Conservation (phyloP, 2,888 invertebrate genomes). For the Encarsia formosa region DNA sequence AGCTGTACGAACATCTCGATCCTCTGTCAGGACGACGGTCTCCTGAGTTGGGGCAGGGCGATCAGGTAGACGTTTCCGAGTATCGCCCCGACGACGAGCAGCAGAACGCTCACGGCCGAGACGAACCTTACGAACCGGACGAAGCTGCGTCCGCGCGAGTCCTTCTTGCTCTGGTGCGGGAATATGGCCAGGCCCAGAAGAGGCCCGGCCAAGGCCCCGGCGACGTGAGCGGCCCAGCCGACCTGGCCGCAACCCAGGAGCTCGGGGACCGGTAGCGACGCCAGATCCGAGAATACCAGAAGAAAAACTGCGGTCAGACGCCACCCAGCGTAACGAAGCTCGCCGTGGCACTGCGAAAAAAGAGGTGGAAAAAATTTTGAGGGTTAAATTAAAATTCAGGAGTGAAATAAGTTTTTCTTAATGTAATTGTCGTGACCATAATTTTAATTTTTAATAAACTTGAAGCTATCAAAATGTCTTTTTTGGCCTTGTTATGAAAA, state of each 20-base stretch:
- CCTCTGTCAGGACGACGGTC: constrained; percentile 48
- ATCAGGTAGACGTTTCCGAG: constrained; percentile 48
- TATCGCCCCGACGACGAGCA: constrained; percentile 44
- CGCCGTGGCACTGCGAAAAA: constrained; percentile 49
- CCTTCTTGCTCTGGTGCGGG: constrained; percentile 48
- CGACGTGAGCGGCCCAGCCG: constrained; percentile 69
- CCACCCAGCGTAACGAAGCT: constrained; percentile 48
- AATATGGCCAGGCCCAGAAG: constrained; percentile 61
- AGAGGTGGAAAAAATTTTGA: too few species aligned
- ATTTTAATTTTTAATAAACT: too few species aligned
- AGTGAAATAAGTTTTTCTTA: too few species aligned
- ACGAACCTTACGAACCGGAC: constrained; percentile 46
- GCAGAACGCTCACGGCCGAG: constrained; percentile 45
- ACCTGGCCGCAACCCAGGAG: constrained; percentile 50
- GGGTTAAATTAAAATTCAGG: too few species aligned
- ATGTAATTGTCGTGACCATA: too few species aligned
- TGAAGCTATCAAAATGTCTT: too few species aligned
- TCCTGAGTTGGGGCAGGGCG: constrained; percentile 44
- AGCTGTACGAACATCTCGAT: constrained; percentile 46
- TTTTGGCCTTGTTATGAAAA: too few species aligned
- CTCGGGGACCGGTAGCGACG: constrained; percentile 49
- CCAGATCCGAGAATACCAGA: constrained; percentile 64
- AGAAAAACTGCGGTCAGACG: constrained; percentile 57
- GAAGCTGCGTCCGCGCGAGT: constrained; percentile 45
- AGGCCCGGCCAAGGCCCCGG: constrained; percentile 66